Evolutionary conservation across 2,113 vertebrate genomes (phyloP).

Genomic region (Catharus fuscescens): DNA sequence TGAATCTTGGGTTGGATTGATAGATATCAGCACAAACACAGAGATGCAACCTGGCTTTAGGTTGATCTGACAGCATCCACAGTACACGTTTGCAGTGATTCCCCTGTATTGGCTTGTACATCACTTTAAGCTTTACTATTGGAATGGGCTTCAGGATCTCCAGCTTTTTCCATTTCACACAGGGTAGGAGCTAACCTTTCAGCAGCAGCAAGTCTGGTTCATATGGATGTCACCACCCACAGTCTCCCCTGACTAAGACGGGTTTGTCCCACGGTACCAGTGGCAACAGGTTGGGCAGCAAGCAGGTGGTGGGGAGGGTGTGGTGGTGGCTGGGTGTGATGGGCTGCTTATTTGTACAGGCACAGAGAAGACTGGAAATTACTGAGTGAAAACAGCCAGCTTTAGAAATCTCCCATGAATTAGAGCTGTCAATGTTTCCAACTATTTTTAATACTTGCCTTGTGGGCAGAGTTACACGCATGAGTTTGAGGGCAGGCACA

Average conservation of each 20-base stretch:
- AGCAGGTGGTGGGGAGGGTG: background rate
- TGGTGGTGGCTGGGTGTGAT: background rate
- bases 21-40: background rate
- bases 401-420: background rate
- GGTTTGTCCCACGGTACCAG: background rate
- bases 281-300: fast-evolving
- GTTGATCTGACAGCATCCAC: fast-evolving
- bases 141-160: background rate
- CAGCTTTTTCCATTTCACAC: background rate
- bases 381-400: background rate
- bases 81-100: background rate
- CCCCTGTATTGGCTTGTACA: background rate
- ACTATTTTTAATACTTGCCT: background rate
- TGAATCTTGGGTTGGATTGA: background rate
- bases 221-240: background rate
- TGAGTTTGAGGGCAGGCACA: background rate
- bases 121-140: background rate
- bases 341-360: background rate
- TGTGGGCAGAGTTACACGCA: fast-evolving
- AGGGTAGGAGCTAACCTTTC: background rate
- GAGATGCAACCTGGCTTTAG: background rate
- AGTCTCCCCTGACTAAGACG: background rate
- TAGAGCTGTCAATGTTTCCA: background rate
- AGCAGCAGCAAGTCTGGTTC: background rate
- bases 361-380: background rate